Base-by-base conservation (phyloP, 2,113 vertebrate species). In the Sprattus sprattus region DNA sequence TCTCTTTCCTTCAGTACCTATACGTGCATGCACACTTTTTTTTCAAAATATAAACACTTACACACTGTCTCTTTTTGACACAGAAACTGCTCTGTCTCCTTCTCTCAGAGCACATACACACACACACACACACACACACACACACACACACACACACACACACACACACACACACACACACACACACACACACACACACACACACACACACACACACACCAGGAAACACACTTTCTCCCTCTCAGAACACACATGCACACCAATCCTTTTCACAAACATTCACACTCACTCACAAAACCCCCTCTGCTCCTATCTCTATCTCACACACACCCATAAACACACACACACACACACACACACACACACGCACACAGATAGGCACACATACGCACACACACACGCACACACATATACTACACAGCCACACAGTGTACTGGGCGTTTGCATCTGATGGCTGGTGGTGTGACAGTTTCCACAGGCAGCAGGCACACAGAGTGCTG, bases 171-270 rank as follows among this genome's bases (percentile, higher is more conserved):
- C 18, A n/a, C 80, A 45, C 80, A 81, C 81, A 46, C 81, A 81
- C 71, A 78, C 71, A 78, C 71, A 78, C 25, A 28, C 71, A 78
- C 71, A 78, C 71, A 78, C 71, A 78, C 67, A 71, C 39, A 45
- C 80, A 81, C 28, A 81, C 32, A 44, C 39, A 81, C 80, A 81
- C 44, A 46, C 46, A 47, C 46, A 49, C 47, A 49, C 47, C 81
- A 25, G 75, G 7, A 80, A 32, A 44, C 44, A 20, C 20, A 44
- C 16, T 20, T 39, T 45, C 9, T 47, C 22, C 10, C 49, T 50
- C n/a, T 82, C n/a, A 82, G 20, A 25, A 49, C 8, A 50, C 52
- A 81, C 5, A 82, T 47, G 25, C 7, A 52, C 4, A 28, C 11
- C 52, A 54, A 18, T 54, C 52, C 16, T 18, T 54, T 15, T 54